Base-by-base conservation (phyloP, 2,113 vertebrate species). In the Crotalus tigris region DNA sequence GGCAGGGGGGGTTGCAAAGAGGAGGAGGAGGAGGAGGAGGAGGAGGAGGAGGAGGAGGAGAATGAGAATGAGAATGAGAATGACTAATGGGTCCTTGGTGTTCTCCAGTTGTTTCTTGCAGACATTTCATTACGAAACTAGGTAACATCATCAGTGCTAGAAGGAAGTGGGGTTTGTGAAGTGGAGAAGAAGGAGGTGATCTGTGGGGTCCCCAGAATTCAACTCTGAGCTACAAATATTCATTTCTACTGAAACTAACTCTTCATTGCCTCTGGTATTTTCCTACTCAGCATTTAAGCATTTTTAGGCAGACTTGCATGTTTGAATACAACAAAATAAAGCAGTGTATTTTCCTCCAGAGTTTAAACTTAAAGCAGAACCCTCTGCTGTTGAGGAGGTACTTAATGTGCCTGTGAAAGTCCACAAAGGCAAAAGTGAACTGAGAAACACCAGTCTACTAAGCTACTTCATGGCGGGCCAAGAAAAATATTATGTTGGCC, bases 401-500 rank as follows among this genome's bases (percentile, higher is more conserved):
- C 49, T 10, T 87, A n/a, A n/a, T 15, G 61, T 24, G 29, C 94
- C 53, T 90, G 88, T 95, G 92, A 95, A 96, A 97, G 95, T 69
- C 96, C 95, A 97, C 13, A 96, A 92, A 95, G 96, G 97, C 96
- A 96, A 97, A 97, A 97, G 95, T 97, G 96, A 96, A 96, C 95
- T 0, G 26, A 93, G 61, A 97, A 97, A 94, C 49, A 85, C 96
- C 95, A 95, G 23, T 96, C 96, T 96, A 97, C 95, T 94, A 95
- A 95, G 95, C 95, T 94, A 94, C 94, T 95, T 95, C 95, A 96
- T 4, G 24, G 46, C 93, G 96, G 96, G 97, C 97, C 98, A 98
- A 98, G 96, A 90, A 97, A 97, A 98, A 98, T 97, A 96, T 97
- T 97, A 94, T 97, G 96, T 96, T 97, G 97, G 97, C 94, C 96